Base-by-base conservation (phyloP, 2,113 vertebrate genomes). In the Sander vitreus region DNA sequence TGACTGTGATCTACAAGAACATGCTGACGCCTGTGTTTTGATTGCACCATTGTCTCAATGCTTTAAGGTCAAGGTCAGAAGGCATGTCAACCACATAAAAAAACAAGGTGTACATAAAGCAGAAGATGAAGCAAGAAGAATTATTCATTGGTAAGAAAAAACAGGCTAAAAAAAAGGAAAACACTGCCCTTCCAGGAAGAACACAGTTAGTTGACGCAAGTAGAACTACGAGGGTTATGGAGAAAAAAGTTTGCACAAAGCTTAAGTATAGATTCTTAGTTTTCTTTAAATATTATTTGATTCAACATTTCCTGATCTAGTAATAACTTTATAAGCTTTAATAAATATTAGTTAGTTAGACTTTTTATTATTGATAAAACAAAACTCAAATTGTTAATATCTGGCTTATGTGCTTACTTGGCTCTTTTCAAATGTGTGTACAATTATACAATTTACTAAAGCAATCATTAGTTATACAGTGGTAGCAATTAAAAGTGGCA, bases 1-100 rank as follows among this genome's bases (percentile, higher is more conserved):
- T 57, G 51, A n/a, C 51, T 54, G 51, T 54, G 51, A 57, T 57
- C 55, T 57, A 25, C 55, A 57, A 57, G 55, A 57, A 57, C 55
- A 25, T 57, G 55, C 55, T 27, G 23, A 57, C 54, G 23, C 25
- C 54, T 14, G 23, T 25, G 54, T 57, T 39, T 39, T 57, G 54
- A 25, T 23, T 57, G 23, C n/a, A 57, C 54, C n/a, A 57, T 57
- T 25, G 54, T 57, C 23, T 57, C 12, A 57, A 14, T 25, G 23
- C 54, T 1, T 21, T 9, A 39, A 39, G 36, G 36, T 57, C 23
- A 57, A 57, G 54, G 54, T 57, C n/a, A 25, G 23, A 25, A 14
- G 13, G 11, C 21, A 54, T 1, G 53, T 54, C 53, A 54, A 11
- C 53, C 21, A 54, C 10, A 54, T 8, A 5, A 5, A 15, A 9